Percentiles rank a stretch among this genome's conserved stretches.
phyloP scores from a whole-genome alignment of 37 sponge, comb jelly and placozoan species.

The Geodia barretti region DNA sequence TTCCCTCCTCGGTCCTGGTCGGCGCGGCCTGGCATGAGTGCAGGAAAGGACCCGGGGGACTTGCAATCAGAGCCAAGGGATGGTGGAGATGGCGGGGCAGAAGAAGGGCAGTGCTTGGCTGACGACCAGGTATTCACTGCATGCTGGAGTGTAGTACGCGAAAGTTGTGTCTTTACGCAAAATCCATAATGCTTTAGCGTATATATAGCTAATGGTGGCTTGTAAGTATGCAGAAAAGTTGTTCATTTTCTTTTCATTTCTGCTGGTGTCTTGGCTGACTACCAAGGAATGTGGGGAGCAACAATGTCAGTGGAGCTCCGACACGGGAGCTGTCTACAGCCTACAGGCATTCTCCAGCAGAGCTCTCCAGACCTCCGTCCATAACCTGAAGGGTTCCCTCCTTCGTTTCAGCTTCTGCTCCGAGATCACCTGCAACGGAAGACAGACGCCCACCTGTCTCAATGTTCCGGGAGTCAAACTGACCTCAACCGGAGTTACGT shows the following conservation, averaged over 20 bases:
- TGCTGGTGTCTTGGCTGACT: not conserved
- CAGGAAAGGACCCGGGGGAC: too few relatives aligned
- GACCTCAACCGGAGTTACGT: conserved; percentile 21
- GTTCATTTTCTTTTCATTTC: too few relatives aligned
- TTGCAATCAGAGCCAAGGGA: too few relatives aligned
- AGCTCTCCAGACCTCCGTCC: conserved; percentile 16
- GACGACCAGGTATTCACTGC: not conserved
- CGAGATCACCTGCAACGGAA: not conserved
- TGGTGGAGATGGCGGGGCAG: too few relatives aligned
- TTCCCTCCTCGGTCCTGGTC: too few relatives aligned
- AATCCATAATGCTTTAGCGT: too few relatives aligned
- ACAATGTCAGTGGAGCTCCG: conserved; percentile 22
- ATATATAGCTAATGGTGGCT: too few relatives aligned
- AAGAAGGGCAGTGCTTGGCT: not conserved
- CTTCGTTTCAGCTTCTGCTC: conserved; percentile 31
- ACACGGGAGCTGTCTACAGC: conserved; percentile 21
- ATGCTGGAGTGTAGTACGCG: too few relatives aligned
- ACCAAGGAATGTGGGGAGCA: not conserved
- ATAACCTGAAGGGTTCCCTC: conserved; percentile 23
- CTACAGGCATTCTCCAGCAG: conserved; percentile 19
- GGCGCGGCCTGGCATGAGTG: too few relatives aligned
- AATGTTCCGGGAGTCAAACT: conserved; percentile 52
- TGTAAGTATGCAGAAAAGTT: too few relatives aligned
- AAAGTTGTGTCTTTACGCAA: not conserved
- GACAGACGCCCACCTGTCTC: conserved; percentile 32